Evolutionary conservation across 2,888 invertebrate species (phyloP), one percentile per base, ranked within the genome.

Genomic region (Pristionchus maxplancki): DNA sequence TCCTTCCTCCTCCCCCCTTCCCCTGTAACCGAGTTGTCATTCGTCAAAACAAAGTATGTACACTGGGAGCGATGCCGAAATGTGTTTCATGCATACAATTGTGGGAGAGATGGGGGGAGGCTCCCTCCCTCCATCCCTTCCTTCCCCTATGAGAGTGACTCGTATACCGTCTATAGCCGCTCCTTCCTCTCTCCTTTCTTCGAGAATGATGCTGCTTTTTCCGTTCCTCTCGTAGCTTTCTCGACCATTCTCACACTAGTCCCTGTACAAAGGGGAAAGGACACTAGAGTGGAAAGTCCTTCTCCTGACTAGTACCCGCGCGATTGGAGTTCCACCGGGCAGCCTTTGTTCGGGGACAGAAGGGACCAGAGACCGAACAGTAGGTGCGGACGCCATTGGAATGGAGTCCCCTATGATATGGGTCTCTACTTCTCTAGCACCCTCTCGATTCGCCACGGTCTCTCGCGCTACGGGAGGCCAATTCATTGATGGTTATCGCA

Each of bases 51-150:
- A 67, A 13, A 31, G 50, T 34, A 8, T 67, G 67, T 17, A 31
- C 15, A 67, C 28, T 13, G 67, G 67, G 31, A 34, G 67, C 4
- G 20, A 11, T n/a, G n/a, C n/a, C n/a, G n/a, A 34, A 74, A 74
- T 74, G 74, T 44, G 74, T 40, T 44, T 74, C 74, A 74, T 74
- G 74, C 74, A 74, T 74, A 74, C 74, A 40, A 74, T 74, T 40
- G 40, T 31, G 67, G 31, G 67, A 11, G n/a, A 40, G 74, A 28
- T n/a, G 28, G n/a, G 20, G 28, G 13, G 28, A n/a, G n/a, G 24
- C 28, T 8, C 64, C 28, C 64, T 58, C 28, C 28, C 28, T 24
- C n/a, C 37, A 24, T 67, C 31, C 28, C 20, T 71, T 34, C n/a
- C 6, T 34, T 37, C 67, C 31, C 20, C n/a, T n/a, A n/a, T n/a